phyloP scores from a whole-genome alignment of 2,113 vertebrate species.

The Pionites leucogaster region DNA sequence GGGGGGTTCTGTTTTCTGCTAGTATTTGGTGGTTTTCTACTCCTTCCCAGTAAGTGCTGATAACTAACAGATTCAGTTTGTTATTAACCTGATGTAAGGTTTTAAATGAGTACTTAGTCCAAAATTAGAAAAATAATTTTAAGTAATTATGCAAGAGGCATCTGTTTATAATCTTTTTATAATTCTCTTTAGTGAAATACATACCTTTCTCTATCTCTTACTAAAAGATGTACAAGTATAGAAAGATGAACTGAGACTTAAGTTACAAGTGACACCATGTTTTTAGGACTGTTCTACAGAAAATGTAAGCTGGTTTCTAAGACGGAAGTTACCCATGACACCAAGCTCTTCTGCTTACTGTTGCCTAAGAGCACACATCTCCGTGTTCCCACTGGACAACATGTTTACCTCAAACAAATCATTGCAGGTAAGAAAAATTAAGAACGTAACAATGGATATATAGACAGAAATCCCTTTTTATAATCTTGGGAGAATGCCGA shows the following conservation, averaged over 20 bases:
- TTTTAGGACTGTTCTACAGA: constrained; percentile 85
- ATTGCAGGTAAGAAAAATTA: constrained; percentile 80
- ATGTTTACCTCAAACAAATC: constrained; percentile 89
- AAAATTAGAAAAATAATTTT: not conserved
- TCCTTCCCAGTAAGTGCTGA: not conserved
- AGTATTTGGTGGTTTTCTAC: not conserved
- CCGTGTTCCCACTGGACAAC: constrained; percentile 84
- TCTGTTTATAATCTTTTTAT: not conserved
- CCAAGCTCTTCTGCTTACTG: constrained; percentile 81
- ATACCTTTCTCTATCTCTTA: not conserved
- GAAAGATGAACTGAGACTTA: not conserved
- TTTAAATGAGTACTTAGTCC: not conserved
- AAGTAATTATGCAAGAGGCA: not conserved
- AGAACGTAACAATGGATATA: not conserved
- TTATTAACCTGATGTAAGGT: not conserved
- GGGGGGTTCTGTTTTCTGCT: not conserved
- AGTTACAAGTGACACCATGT: not conserved
- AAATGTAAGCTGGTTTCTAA: constrained; percentile 88
- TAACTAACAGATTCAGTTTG: not conserved
- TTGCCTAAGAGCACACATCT: constrained; percentile 82
- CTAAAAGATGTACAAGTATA: not conserved
- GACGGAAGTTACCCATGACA: constrained; percentile 86
- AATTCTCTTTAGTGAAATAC: not conserved
- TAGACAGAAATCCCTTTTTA: not conserved
- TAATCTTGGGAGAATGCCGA: not conserved